Base-by-base conservation (phyloP, 1,140 invertebrate species). In the Protaetia brevitarsis region DNA sequence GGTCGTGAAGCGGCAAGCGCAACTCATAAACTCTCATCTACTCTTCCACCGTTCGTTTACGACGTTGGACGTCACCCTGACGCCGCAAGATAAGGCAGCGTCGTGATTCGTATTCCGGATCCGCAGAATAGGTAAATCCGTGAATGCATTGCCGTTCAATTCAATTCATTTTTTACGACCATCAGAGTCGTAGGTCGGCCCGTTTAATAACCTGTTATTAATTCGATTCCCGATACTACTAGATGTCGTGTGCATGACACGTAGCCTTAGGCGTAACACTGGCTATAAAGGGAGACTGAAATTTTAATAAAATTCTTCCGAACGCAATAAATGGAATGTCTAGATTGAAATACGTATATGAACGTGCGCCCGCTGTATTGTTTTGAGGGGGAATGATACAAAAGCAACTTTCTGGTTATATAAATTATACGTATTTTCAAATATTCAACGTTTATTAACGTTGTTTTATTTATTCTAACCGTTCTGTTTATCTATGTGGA, bases 21-120 rank as follows among this genome's bases (percentile, higher is more conserved):
- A 59, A 59, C 57, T 59, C 57, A 19, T 59, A 59, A 59, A 59
- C 27, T 19, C 27, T 13, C 57, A 31, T 59, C 57, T n/a, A 29
- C 11, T 31, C 26, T 31, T 59, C 27, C 60, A 30, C 21, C 60
- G 60, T 19, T 62, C 60, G 31, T 62, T 62, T 62, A 36, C 31
- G 29, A 62, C 60, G n/a, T 34, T 62, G 21, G 60, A 62, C 60
- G 60, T 62, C 60, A 62, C 60, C 19, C 31, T 62, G 60, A 31
- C 60, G 31, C 60, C 60, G n/a, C n/a, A 59, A 28, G 57, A 59
- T 59, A 62, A 62, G 13, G 31, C 31, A 13, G 57, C 60, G 19
- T 11, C 29, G 31, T 30, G 60, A 34, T 62, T 62, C 29, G 60
- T 7, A 36, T 62, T 21, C 60, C 60, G 27, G 29, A 31, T 34